phyloP scores from a whole-genome alignment of 1,140 invertebrate genomes.

The Platorchestia sp. region DNA sequence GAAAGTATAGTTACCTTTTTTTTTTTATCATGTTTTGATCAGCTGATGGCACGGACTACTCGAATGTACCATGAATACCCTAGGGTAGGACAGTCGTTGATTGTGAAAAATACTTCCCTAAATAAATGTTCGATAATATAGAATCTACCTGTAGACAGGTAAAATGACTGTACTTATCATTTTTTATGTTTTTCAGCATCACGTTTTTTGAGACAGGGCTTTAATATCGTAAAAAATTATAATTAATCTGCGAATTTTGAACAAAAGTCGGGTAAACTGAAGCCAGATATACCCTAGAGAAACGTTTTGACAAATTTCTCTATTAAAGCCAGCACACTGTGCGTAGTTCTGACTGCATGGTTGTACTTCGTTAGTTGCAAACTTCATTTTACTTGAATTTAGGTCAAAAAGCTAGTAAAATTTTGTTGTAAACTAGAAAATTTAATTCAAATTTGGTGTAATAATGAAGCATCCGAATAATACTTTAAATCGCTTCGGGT shows the following conservation, averaged over 20 bases:
- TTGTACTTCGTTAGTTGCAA: not conserved
- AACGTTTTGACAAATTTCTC: not conserved
- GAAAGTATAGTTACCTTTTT: not conserved
- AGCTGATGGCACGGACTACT: not conserved
- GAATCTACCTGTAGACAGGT: not conserved
- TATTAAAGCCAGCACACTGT: not conserved
- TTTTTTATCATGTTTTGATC: not conserved
- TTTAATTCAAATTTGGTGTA: not conserved
- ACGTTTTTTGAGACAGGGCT: not conserved
- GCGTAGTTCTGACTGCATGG: not conserved
- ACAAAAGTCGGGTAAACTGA: not conserved
- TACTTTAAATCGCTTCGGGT: not conserved
- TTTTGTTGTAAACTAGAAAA: not conserved
- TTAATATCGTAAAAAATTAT: not conserved
- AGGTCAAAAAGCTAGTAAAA: not conserved
- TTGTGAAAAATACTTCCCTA: not conserved
- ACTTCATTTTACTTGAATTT: not conserved
- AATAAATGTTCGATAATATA: not conserved
- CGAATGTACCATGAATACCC: not conserved
- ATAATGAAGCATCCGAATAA: slow-evolving; percentile 16
- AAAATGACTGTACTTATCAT: not conserved
- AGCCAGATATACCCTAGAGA: not conserved
- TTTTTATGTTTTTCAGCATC: not conserved
- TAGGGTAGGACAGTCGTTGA: not conserved
- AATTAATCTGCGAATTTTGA: not conserved